A percentile compares a stretch with the other conserved stretches of the same genome.
phyloP scores from a whole-genome alignment of 2,888 invertebrate genomes.

The Lithodes maja region DNA sequence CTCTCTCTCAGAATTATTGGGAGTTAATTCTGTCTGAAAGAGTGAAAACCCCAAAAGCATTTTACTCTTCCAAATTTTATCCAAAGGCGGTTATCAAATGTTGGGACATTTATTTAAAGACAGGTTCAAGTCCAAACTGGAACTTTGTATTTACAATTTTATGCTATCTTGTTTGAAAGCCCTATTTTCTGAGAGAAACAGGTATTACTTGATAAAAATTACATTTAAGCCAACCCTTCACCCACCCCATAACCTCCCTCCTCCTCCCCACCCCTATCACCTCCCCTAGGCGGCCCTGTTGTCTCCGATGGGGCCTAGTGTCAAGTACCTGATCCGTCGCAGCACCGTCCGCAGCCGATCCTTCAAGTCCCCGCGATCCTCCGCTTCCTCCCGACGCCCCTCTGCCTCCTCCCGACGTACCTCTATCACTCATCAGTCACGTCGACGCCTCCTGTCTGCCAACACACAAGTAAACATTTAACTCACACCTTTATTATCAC shows the following conservation, averaged over 20 bases:
- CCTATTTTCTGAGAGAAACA: too few relatives aligned
- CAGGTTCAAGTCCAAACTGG: too few relatives aligned
- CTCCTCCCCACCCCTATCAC: background rate
- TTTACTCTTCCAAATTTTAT: too few relatives aligned
- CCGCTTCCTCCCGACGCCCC: slow-evolving; percentile 56
- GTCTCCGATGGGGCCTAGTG: slow-evolving; percentile 57
- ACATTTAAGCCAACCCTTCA: background rate
- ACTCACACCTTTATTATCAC: too few relatives aligned
- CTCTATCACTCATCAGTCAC: slow-evolving; percentile 43
- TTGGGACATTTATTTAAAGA: too few relatives aligned
- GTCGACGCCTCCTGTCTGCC: slow-evolving; percentile 46
- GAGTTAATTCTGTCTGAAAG: too few relatives aligned
- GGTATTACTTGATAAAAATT: too few relatives aligned
- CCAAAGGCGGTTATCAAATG: too few relatives aligned
- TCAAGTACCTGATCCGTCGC: slow-evolving; percentile 65
- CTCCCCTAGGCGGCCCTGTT: slow-evolving; percentile 49
- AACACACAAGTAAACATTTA: slow-evolving; percentile 38
- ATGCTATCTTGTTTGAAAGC: too few relatives aligned
- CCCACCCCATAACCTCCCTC: background rate
- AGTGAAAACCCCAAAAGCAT: too few relatives aligned
- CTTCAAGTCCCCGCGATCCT: slow-evolving; percentile 61
- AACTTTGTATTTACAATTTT: too few relatives aligned
- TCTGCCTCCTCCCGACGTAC: slow-evolving; percentile 55
- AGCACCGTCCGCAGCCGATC: slow-evolving; percentile 67
- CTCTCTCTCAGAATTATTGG: too few relatives aligned